Conservation (phyloP, 2,797 vertebrate species). For the Alauda arvensis region DNA sequence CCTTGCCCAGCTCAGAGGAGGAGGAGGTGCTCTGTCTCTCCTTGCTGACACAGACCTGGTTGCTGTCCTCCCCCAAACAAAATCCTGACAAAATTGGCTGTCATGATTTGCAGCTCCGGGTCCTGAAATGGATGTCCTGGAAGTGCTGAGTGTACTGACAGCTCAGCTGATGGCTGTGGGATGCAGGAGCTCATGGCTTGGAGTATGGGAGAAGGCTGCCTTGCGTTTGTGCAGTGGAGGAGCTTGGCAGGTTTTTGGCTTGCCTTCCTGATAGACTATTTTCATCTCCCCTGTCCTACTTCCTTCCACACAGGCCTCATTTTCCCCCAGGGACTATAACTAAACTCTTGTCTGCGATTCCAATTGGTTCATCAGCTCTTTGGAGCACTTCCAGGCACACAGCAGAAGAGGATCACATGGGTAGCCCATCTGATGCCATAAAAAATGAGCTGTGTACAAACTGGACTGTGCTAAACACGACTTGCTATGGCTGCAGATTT, state of each 20-base stretch:
- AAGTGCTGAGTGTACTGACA: constrained; percentile 34
- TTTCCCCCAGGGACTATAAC: constrained; percentile 35
- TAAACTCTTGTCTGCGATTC: constrained; percentile 45
- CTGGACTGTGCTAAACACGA: not conserved
- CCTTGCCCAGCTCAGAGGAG: not conserved
- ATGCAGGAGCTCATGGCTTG: constrained; percentile 4
- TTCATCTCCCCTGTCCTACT: constrained; percentile 55
- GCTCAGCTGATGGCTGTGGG: constrained; percentile 39
- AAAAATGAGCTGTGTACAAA: not conserved
- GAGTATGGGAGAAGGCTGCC: constrained; percentile 15
- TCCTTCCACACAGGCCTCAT: constrained; percentile 39
- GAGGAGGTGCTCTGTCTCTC: not conserved
- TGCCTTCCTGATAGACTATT: constrained; percentile 43
- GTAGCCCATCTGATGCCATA: constrained; percentile 27
- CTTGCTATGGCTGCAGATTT: not conserved
- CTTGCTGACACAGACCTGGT: not conserved
- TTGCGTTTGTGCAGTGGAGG: not conserved
- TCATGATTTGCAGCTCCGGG: not conserved
- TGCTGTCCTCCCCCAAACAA: not conserved
- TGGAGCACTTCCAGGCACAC: constrained; percentile 43
- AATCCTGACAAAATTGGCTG: not conserved
- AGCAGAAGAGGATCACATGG: constrained; percentile 38
- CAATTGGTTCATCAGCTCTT: constrained; percentile 40
- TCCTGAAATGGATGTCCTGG: constrained; percentile 25
- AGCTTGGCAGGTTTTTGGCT: constrained; percentile 49